Evolutionary conservation across 1,140 invertebrate species (phyloP).

Genomic region (Sitophilus oryzae): DNA sequence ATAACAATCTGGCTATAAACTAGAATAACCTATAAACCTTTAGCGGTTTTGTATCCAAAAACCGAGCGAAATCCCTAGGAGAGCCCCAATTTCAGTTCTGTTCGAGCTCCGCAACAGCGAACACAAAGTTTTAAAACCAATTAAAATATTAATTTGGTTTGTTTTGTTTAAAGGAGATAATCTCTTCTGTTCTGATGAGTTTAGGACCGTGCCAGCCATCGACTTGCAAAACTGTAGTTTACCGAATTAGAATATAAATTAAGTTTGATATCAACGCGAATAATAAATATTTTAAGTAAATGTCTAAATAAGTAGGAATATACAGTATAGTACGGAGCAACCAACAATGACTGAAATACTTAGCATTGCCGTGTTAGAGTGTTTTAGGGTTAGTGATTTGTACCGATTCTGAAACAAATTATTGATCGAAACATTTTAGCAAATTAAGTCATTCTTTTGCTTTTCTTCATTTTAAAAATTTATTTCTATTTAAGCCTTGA

Average conservation of each 20-base stretch:
- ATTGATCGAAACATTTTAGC: no score
- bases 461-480: no score
- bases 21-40: not conserved
- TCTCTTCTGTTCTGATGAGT: conserved; percentile 1
- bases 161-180: conserved; percentile 6
- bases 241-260: not conserved
- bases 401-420: no score
- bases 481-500: no score
- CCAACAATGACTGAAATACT: no score
- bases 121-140: conserved; percentile 5
- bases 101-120: not conserved
- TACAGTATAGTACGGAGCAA: no score
- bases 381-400: no score
- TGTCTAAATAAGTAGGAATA: no score
- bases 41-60: not conserved
- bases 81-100: not conserved
- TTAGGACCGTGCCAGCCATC: not conserved
- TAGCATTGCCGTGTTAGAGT: no score
- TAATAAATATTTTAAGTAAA: no score
- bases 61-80: not conserved
- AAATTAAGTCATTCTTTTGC: no score
- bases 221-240: not conserved
- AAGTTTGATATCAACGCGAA: not conserved
- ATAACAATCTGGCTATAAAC: not conserved
- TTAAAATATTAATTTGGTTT: conserved; percentile 11